A percentile compares a stretch with the other conserved stretches of the same genome.
phyloP scores from a whole-genome alignment of 2,797 vertebrate genomes.

The Anguilla pacifica region DNA sequence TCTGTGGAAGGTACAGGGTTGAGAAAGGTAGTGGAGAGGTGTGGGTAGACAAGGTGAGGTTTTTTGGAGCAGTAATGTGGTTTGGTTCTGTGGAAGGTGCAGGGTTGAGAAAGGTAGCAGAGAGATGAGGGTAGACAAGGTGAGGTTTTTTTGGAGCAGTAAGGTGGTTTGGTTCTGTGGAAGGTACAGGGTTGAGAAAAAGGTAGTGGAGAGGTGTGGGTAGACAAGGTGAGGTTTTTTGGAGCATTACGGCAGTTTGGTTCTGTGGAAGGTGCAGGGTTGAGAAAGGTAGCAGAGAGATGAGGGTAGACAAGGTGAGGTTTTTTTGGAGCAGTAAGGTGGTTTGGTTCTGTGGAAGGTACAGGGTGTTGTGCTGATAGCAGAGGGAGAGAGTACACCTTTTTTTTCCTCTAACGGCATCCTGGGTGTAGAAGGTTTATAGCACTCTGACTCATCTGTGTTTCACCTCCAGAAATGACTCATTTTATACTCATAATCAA shows the following conservation, averaged over 20 bases:
- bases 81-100: not conserved
- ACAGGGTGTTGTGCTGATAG: too few relatives aligned
- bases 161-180: not conserved
- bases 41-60: too few relatives aligned
- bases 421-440: not conserved
- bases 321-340: too few relatives aligned
- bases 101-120: not conserved
- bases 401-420: too few relatives aligned
- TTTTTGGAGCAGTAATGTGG: too few relatives aligned
- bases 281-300: too few relatives aligned
- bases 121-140: not conserved
- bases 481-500: not conserved
- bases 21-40: too few relatives aligned
- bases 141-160: too few relatives aligned
- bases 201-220: not conserved
- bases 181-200: not conserved
- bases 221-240: not conserved
- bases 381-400: not conserved
- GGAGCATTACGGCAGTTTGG: not conserved
- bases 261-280: not conserved
- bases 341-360: not conserved
- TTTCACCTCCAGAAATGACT: not conserved
- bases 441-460: not conserved
- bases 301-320: not conserved
- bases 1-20: not conserved